phyloP scores from a whole-genome alignment of 2,113 vertebrate species.

The Ophiodon elongatus region DNA sequence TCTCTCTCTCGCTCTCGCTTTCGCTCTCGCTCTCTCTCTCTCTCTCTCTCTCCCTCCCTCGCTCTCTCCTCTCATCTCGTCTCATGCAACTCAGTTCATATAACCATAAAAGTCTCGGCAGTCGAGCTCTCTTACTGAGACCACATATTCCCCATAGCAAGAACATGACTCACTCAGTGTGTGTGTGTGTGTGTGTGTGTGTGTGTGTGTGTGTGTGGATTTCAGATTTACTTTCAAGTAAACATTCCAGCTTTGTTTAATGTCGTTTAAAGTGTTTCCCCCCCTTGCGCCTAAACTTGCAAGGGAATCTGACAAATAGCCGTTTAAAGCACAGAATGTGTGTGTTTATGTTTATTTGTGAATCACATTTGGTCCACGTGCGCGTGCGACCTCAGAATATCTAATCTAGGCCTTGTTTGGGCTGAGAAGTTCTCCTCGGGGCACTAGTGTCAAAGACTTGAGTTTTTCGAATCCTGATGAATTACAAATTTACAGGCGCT shows the following conservation, averaged over 20 bases:
- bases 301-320: neutral
- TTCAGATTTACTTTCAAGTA: conserved; percentile 56
- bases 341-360: conserved; percentile 13
- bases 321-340: neutral
- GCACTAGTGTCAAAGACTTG: neutral
- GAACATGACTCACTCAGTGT: conserved; percentile 69
- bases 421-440: neutral
- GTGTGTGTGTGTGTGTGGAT: conserved; percentile 38
- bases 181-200: neutral
- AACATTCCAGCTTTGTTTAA: conserved; percentile 45
- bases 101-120: conserved; percentile 82
- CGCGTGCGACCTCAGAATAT: neutral
- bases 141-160: conserved; percentile 75
- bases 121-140: conserved; percentile 43
- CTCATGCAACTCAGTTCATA: conserved; percentile 53
- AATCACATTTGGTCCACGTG: neutral
- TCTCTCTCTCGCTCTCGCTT: neutral
- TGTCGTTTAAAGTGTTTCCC: conserved; percentile 3
- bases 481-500: conserved; percentile 88
- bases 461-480: conserved; percentile 17
- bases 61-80: conserved; percentile 7
- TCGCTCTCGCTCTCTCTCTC: neutral
- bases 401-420: neutral
- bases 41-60: neutral
- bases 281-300: neutral